Evolutionary conservation across 2,113 vertebrate genomes (phyloP).

Genomic region (Hoplias malabaricus): DNA sequence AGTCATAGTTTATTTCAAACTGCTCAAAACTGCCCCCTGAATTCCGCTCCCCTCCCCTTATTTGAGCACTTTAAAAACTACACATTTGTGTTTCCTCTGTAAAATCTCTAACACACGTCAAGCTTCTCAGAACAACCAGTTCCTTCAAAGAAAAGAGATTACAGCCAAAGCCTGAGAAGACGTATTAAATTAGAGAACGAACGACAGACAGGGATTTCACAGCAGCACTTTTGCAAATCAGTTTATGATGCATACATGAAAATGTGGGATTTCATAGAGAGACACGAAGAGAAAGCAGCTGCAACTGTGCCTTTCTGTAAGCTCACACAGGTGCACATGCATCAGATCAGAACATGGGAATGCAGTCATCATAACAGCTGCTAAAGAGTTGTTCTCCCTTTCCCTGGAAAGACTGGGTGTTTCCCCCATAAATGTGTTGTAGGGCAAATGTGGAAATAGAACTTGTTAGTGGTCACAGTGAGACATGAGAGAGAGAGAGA

Average conservation of each 20-base stretch:
- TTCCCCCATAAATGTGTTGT: constrained; percentile 2
- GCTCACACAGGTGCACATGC: constrained; percentile 1
- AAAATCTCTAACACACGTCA: constrained; percentile 1
- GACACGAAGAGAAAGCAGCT: background rate
- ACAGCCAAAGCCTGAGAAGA: background rate
- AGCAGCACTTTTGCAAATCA: background rate
- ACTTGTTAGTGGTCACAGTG: background rate
- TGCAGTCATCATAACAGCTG: constrained; percentile 9
- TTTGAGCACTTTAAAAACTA: constrained; percentile 47
- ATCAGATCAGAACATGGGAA: background rate
- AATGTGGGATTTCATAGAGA: background rate
- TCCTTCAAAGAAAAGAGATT: constrained; percentile 1
- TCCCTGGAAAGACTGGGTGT: background rate
- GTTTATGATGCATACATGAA: background rate
- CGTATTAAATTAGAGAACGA: background rate
- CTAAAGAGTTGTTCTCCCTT: background rate
- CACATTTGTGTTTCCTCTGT: constrained; percentile 7
- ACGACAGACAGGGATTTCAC: background rate
- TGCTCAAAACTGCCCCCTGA: background rate
- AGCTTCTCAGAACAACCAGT: constrained; percentile 10
- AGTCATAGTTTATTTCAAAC: too few species aligned
- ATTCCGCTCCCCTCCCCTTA: constrained; percentile 30
- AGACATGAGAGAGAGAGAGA: background rate
- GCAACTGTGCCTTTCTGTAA: background rate
- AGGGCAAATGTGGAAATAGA: constrained; percentile 20